Base-by-base conservation (phyloP, 2,888 invertebrate genomes). In the Scaptomyza flava region DNA sequence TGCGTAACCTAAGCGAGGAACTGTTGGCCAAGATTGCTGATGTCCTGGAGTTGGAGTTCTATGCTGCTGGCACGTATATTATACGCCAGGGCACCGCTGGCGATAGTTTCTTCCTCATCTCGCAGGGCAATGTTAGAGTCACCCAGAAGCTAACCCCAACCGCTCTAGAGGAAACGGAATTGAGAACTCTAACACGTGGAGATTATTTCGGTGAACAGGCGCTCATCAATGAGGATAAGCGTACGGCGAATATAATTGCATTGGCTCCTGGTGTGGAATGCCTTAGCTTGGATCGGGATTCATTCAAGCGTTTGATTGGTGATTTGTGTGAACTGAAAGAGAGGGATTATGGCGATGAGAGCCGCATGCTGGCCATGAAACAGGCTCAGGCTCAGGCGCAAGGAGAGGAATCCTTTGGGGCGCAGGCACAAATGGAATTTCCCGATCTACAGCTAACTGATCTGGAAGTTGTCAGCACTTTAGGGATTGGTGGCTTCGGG, bases 401-500 rank as follows among this genome's bases (percentile, higher is more conserved):
- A 20, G 91, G 89, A 47, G 87, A 81, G 42, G 90, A 91, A 27
- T 81, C 90, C 7, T 91, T 91, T 61, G 92, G 91, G 2, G 88
- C 91, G 2, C 89, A 91, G 67, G 77, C 89, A 2, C 90, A 91
- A 47, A 91, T 91, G 80, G 96, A 96, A 90, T 95, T 94, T 89
- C 94, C 94, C 36, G 94, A 94, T 61, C 93, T 98, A 38, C 93
- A 95, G 61, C 92, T 98, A 20, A 94, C 94, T 33, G 96, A 98
- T 88, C 93, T 99, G 77, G 96, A 96, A 85, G 94, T 96, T 47
- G 93, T 97, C 5, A 96, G 96, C 45, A 98, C 98, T 0, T 93
- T 98, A 77, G 98, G 98, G 2, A 96, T 98, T 14, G 98, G 98
- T 7, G 98, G 98, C 2, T 98, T 98, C 88, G 98, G 98, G 0